These are phyloP conservation scores for Arrhamphus sclerolepis DNA, from an alignment of 2,797 vertebrate genomes.

Conservation along the genomic window DNA sequence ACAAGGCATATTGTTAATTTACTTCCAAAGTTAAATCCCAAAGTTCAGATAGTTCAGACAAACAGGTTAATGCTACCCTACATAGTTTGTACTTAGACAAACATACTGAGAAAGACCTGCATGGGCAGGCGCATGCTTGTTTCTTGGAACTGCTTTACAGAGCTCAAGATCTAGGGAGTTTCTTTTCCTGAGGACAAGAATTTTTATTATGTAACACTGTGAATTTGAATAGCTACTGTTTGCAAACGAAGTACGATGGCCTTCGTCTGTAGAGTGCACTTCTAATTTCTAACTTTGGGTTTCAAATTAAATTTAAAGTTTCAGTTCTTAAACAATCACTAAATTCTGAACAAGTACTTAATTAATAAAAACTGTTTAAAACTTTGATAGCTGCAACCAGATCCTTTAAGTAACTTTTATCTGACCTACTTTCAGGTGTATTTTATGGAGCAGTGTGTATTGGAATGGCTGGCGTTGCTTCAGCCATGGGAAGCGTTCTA, in stretches of 20 bases:
- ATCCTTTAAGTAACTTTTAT: background rate
- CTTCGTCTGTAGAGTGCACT: too few relatives aligned
- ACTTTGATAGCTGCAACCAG: background rate
- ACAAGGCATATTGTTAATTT: background rate
- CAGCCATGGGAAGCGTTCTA: constrained; percentile 87
- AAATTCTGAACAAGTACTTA: too few relatives aligned
- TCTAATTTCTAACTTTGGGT: too few relatives aligned
- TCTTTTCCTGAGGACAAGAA: too few relatives aligned
- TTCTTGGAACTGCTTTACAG: background rate
- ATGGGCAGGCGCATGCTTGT: background rate
- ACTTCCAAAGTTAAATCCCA: background rate
- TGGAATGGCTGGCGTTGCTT: constrained; percentile 94
- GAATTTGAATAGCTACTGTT: too few relatives aligned
- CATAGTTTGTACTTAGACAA: background rate
- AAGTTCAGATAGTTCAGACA: background rate
- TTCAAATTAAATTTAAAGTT: too few relatives aligned
- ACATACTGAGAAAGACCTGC: background rate
- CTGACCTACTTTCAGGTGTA: constrained; percentile 78
- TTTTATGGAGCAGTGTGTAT: constrained; percentile 91
- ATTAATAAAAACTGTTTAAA: too few relatives aligned
- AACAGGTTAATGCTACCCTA: background rate
- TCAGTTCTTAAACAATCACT: too few relatives aligned
- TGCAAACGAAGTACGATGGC: too few relatives aligned
- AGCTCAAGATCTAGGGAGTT: background rate
- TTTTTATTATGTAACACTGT: too few relatives aligned